phyloP scores from a whole-genome alignment of 2,797 vertebrate species.

The Sebastiscus albofasciatus region DNA sequence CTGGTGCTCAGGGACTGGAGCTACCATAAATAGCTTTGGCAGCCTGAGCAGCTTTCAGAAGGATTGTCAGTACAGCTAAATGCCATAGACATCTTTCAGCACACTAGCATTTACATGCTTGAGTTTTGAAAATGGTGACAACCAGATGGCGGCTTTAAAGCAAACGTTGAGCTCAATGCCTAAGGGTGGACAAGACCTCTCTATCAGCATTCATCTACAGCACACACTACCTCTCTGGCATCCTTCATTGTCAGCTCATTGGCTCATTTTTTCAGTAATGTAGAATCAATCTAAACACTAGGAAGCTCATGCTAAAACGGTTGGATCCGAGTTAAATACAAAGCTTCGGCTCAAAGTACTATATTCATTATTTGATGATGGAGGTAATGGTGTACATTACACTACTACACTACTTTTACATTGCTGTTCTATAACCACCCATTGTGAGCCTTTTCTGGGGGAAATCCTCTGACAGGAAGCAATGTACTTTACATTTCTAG shows the following conservation, averaged over 20 bases:
- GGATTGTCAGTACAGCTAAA: slow-evolving; percentile 45
- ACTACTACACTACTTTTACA: neutral
- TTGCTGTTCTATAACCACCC: neutral
- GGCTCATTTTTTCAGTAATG: neutral
- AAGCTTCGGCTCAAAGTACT: neutral
- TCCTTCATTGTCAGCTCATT: neutral
- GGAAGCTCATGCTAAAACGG: neutral
- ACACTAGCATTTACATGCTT: slow-evolving; percentile 32
- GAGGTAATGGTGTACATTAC: neutral
- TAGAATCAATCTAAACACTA: neutral
- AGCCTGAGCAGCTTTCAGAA: slow-evolving; percentile 29
- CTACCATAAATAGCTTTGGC: slow-evolving; percentile 47
- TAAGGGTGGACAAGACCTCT: slow-evolving; percentile 44
- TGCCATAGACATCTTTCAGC: slow-evolving; percentile 35
- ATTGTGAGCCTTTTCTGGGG: neutral
- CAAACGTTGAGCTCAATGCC: slow-evolving; percentile 41
- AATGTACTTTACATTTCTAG: neutral
- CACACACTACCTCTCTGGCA: neutral
- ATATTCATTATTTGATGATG: neutral
- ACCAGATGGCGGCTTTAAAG: slow-evolving; percentile 61
- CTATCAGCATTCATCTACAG: slow-evolving; percentile 49
- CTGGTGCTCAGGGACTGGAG: slow-evolving; percentile 27
- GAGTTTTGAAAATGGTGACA: slow-evolving; percentile 44
- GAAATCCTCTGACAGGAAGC: neutral
- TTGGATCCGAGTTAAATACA: neutral